Conservation (phyloP, 2,113 vertebrate species). For the Genyomyrus donnyi region DNA sequence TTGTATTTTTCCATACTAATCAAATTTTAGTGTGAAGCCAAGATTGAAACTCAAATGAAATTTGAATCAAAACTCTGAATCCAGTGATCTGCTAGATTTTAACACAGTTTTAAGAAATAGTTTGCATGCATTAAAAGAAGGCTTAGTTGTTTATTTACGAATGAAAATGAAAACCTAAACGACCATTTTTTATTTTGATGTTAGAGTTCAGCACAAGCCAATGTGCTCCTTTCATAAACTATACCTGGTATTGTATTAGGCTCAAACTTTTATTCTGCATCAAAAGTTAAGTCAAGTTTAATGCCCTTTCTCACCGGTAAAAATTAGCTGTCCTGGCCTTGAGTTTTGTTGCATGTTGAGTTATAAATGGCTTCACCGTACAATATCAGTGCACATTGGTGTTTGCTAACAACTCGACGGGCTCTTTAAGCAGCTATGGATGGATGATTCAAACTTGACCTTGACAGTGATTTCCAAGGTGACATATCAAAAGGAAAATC, state of each 20-base stretch:
- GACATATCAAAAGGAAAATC: slow-evolving; percentile 26
- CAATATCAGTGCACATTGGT: background rate
- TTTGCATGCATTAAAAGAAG: slow-evolving; percentile 65
- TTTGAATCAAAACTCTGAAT: background rate
- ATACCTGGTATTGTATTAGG: background rate
- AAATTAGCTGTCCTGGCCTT: background rate
- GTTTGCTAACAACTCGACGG: slow-evolving; percentile 40
- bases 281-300: background rate
- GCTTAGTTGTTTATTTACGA: slow-evolving; percentile 48
- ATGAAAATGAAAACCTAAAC: slow-evolving; percentile 13
- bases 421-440: slow-evolving; percentile 50
- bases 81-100: background rate
- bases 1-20: background rate
- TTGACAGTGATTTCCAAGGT: slow-evolving; percentile 37
- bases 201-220: background rate
- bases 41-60: background rate
- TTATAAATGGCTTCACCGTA: background rate
- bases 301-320: background rate
- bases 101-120: slow-evolving; percentile 31
- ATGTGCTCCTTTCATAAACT: background rate
- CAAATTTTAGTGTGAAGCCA: background rate
- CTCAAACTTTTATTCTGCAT: background rate
- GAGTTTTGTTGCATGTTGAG: background rate
- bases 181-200: slow-evolving; percentile 14
- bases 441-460: slow-evolving; percentile 30